Percentiles rank a stretch among this genome's conserved stretches.
Evolutionary conservation across 1,140 invertebrate genomes (phyloP).

Genomic region (Propsilocerus akamusi): DNA sequence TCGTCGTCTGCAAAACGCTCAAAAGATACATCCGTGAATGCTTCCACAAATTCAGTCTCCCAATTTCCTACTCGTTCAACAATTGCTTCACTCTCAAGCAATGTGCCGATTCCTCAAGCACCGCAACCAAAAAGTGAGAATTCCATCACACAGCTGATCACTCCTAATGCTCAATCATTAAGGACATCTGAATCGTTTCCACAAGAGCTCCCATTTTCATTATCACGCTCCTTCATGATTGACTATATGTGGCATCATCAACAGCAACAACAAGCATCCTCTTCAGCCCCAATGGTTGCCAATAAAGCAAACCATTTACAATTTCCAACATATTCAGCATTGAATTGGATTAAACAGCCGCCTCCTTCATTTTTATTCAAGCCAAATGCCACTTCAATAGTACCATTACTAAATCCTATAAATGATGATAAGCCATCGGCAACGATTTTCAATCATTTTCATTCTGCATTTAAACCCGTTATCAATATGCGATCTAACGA

Average conservation of each 20-base stretch:
- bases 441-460: conserved; percentile 11
- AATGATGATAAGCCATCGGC: conserved; percentile 18
- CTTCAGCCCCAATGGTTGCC: conserved; percentile 9
- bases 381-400: background rate
- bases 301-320: conserved; percentile 19
- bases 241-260: conserved; percentile 47
- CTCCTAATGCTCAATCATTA: conserved; percentile 10
- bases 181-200: conserved; percentile 25
- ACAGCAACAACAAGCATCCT: conserved; percentile 26
- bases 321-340: conserved; percentile 31
- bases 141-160: conserved; percentile 9
- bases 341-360: conserved; percentile 34
- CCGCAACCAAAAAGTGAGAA: no score
- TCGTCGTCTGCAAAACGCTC: no score
- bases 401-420: background rate
- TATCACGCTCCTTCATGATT: conserved; percentile 38
- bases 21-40: no score
- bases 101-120: no score
- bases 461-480: conserved; percentile 48
- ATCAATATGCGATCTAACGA: background rate
- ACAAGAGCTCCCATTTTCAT: conserved; percentile 30
- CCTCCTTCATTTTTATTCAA: background rate
- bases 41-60: background rate
- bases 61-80: conserved; percentile 2
- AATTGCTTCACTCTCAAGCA: no score